Evolutionary conservation across 2,113 vertebrate species (phyloP).

Genomic region (Hypocryptadius cinnamomeus): DNA sequence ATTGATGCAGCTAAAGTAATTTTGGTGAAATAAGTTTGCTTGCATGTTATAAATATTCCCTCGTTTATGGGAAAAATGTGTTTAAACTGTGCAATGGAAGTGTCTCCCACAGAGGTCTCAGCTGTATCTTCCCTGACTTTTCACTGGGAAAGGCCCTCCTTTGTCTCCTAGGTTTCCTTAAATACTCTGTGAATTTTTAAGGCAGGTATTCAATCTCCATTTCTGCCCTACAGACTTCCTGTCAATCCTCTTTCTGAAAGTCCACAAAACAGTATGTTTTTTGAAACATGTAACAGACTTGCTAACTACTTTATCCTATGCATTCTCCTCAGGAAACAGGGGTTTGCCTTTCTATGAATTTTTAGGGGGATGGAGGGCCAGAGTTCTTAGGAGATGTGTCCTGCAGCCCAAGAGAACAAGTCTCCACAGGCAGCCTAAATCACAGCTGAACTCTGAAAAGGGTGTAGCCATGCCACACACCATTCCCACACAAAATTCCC

Average conservation of each 20-base stretch:
- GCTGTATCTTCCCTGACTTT: neutral
- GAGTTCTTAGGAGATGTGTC: neutral
- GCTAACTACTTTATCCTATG: neutral
- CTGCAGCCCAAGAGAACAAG: neutral
- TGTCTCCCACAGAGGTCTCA: neutral
- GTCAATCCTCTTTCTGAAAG: neutral
- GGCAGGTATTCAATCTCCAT: neutral
- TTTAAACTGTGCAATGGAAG: neutral
- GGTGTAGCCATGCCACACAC: rapidly evolving
- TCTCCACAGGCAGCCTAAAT: neutral
- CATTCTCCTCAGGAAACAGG: neutral
- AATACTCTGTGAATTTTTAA: neutral
- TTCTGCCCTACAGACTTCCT: neutral
- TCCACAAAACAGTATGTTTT: neutral
- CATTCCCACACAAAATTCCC: neutral
- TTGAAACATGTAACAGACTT: neutral
- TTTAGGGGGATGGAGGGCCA: neutral
- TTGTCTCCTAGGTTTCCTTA: neutral
- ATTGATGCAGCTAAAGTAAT: neutral
- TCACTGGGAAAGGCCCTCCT: neutral
- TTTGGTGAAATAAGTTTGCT: neutral
- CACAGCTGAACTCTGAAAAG: neutral
- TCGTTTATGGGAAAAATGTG: neutral
- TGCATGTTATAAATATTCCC: neutral
- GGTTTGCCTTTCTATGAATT: neutral